Conservation (phyloP, 2,113 vertebrate genomes). For the Poeciliopsis retropinna region DNA sequence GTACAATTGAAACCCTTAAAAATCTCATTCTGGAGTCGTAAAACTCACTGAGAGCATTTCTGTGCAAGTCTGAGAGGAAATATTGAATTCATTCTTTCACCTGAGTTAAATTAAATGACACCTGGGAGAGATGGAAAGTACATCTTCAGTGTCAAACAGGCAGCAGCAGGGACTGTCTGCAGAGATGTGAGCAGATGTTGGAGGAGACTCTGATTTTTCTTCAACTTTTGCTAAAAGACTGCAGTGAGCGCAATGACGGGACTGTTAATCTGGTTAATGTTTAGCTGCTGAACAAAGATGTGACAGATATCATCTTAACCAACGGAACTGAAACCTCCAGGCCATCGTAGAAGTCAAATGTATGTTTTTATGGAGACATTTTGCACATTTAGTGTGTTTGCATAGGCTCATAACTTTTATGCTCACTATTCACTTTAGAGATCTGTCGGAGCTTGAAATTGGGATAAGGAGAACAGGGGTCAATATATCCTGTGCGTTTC, state of each 20-base stretch:
- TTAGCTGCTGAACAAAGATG: background rate
- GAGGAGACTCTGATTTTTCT: background rate
- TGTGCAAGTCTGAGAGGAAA: background rate
- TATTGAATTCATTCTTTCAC: background rate
- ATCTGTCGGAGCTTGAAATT: no score
- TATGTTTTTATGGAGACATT: background rate
- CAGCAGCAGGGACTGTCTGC: background rate
- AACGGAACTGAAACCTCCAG: background rate
- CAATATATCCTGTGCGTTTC: no score
- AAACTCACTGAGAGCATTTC: conserved; percentile 10
- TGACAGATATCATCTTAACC: background rate
- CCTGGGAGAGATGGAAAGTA: conserved; percentile 17
- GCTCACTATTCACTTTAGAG: no score
- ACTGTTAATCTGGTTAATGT: background rate
- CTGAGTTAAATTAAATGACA: conserved; percentile 7
- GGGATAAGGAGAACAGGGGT: no score
- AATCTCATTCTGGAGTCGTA: background rate
- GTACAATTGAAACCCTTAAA: background rate
- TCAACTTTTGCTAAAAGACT: no score
- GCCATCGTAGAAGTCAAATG: background rate
- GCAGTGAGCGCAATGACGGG: background rate
- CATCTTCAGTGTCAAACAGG: background rate
- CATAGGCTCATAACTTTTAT: no score
- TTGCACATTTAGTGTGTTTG: no score
- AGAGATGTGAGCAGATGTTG: background rate